A percentile compares a stretch with the other conserved stretches of the same genome.
phyloP scores from a whole-genome alignment of 35 echinoderm and acorn worm species.

The Apostichopus californicus region DNA sequence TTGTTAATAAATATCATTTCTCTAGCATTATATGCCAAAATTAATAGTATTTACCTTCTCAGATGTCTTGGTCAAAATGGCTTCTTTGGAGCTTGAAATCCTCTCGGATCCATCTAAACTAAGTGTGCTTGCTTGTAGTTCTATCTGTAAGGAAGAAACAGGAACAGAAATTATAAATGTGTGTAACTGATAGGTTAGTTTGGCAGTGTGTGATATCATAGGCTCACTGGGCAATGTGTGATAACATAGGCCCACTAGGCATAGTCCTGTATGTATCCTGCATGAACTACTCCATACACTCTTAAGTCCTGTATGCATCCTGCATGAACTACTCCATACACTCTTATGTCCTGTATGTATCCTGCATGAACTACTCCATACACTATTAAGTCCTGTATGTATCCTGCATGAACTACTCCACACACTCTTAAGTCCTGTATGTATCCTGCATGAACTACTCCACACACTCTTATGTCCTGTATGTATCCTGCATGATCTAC shows the following conservation, averaged over 20 bases:
- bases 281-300: neutral
- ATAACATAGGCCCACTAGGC: neutral
- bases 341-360: neutral
- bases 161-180: neutral
- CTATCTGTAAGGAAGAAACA: neutral
- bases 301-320: neutral
- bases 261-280: neutral
- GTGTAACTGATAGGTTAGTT: too few relatives aligned
- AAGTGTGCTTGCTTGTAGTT: neutral
- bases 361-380: too few relatives aligned
- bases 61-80: neutral
- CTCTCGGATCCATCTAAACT: conserved; percentile 28
- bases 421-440: too few relatives aligned
- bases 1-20: neutral
- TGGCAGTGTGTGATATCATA: too few relatives aligned
- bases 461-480: too few relatives aligned
- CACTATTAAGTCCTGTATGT: too few relatives aligned
- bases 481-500: too few relatives aligned
- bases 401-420: too few relatives aligned
- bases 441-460: too few relatives aligned
- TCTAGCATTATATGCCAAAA: neutral
- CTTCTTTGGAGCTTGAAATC: neutral
- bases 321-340: too few relatives aligned
- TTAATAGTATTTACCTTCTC: neutral
- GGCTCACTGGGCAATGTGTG: too few relatives aligned